Percentiles rank a stretch among this genome's conserved stretches.
Evolutionary conservation across 2,888 invertebrate species (phyloP).

Genomic region (Cheilosia urbana): DNA sequence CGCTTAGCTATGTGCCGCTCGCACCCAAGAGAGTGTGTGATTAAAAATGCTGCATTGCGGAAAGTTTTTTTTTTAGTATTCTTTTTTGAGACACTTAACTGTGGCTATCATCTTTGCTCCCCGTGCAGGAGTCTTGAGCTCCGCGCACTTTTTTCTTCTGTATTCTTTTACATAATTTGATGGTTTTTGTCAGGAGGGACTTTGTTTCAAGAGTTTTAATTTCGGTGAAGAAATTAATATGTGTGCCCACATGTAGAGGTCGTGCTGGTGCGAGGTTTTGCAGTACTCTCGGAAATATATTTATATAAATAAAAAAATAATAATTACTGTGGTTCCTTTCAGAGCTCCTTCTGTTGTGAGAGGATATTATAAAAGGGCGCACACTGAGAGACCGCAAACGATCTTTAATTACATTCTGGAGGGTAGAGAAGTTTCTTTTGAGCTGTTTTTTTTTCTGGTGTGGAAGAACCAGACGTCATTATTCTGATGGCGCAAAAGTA

Average conservation of each 20-base stretch:
- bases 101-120: constrained; percentile 55
- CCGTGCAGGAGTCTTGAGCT: constrained; percentile 47
- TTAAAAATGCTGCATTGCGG: constrained; percentile 75
- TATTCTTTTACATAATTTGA: constrained; percentile 46
- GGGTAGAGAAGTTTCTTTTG: constrained; percentile 32
- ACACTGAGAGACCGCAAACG: constrained; percentile 28
- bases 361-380: constrained; percentile 41
- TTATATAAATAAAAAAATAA: constrained; percentile 33
- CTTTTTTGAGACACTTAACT: constrained; percentile 46
- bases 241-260: constrained; percentile 57
- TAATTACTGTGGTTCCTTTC: constrained; percentile 58
- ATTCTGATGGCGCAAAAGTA: constrained; percentile 39
- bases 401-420: constrained; percentile 64
- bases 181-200: constrained; percentile 30
- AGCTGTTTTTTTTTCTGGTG: neutral
- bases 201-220: constrained; percentile 32
- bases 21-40: constrained; percentile 64
- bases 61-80: constrained; percentile 45
- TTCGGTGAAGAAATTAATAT: constrained; percentile 59
- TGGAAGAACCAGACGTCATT: constrained; percentile 55
- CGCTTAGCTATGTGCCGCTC: constrained; percentile 51
- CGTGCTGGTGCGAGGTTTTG: constrained; percentile 34
- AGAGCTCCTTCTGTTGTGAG: neutral
- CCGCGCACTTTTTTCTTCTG: constrained; percentile 26
- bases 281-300: constrained; percentile 1